Percentiles rank a stretch among this genome's conserved stretches.
Evolutionary conservation across 2,113 vertebrate genomes (phyloP).

Genomic region (Bubo scandiacus): DNA sequence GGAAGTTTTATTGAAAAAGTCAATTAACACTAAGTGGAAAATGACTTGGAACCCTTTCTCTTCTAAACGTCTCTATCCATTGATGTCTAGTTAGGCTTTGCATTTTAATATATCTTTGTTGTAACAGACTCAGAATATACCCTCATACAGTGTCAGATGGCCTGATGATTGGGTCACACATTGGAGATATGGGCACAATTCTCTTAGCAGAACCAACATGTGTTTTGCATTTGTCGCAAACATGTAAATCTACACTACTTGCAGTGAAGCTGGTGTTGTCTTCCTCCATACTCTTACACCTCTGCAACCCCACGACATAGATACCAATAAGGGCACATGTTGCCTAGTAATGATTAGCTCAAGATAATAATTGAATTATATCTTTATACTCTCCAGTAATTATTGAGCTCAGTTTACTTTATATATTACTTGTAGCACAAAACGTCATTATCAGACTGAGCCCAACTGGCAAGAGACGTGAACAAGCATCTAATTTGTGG

Average conservation of each 20-base stretch:
- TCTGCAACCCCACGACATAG: rapidly evolving
- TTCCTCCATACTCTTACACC: neutral
- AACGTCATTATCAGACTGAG: neutral
- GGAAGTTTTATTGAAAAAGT: neutral
- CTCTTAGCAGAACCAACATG: neutral
- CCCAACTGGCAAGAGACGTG: neutral
- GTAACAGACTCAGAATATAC: neutral
- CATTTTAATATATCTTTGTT: neutral
- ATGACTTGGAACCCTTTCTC: neutral
- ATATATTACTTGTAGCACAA: neutral
- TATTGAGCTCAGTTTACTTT: neutral
- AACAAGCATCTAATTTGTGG: neutral
- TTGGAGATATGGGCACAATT: neutral
- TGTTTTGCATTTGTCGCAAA: neutral
- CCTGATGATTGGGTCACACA: neutral
- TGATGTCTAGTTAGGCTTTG: neutral
- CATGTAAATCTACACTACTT: neutral
- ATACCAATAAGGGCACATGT: neutral
- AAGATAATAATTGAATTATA: neutral
- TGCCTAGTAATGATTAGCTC: neutral
- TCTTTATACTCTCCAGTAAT: neutral
- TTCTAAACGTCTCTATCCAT: neutral
- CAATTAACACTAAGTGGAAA: neutral
- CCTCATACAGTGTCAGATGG: neutral
- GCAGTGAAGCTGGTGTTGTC: neutral